Evolutionary conservation across 1,140 invertebrate genomes (phyloP).

Genomic region (Eurosta solidaginis): DNA sequence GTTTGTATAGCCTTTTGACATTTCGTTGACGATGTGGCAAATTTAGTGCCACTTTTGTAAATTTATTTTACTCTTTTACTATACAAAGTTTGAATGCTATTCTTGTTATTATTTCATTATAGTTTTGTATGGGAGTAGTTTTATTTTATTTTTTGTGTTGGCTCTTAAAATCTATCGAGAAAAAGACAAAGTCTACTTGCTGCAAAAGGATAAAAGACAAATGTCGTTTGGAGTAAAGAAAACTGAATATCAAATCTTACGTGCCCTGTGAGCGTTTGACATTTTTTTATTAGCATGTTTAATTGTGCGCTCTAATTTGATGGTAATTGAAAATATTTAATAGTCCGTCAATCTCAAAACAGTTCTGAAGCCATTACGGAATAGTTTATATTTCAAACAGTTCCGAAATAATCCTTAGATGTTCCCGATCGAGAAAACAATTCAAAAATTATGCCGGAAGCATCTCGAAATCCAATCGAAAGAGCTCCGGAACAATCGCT

Average conservation of each 20-base stretch:
- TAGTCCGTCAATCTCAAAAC: too few species aligned
- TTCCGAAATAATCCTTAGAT: too few species aligned
- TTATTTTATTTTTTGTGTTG: not conserved
- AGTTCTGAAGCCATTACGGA: too few species aligned
- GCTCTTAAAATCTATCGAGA: not conserved
- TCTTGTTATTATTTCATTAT: constrained; percentile 28
- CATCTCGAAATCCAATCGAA: too few species aligned
- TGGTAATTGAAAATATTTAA: not conserved
- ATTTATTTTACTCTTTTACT: constrained; percentile 7
- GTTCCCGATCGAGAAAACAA: too few species aligned
- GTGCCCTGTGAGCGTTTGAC: not conserved
- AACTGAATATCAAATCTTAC: not conserved
- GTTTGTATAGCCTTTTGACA: constrained; percentile 27
- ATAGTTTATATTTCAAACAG: too few species aligned
- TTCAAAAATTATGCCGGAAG: too few species aligned
- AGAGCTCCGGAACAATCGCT: too few species aligned
- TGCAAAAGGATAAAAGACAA: not conserved
- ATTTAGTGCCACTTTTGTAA: constrained; percentile 26
- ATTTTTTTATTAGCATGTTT: not conserved
- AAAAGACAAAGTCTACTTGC: not conserved
- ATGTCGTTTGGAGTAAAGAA: not conserved
- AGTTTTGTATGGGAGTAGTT: not conserved
- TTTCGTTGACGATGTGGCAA: constrained; percentile 22
- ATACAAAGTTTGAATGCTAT: not conserved
- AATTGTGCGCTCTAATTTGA: not conserved